A percentile compares a stretch with the other conserved stretches of the same genome.
phyloP scores from a whole-genome alignment of 2,797 vertebrate genomes.

The Muraenolepis orangiensis region DNA sequence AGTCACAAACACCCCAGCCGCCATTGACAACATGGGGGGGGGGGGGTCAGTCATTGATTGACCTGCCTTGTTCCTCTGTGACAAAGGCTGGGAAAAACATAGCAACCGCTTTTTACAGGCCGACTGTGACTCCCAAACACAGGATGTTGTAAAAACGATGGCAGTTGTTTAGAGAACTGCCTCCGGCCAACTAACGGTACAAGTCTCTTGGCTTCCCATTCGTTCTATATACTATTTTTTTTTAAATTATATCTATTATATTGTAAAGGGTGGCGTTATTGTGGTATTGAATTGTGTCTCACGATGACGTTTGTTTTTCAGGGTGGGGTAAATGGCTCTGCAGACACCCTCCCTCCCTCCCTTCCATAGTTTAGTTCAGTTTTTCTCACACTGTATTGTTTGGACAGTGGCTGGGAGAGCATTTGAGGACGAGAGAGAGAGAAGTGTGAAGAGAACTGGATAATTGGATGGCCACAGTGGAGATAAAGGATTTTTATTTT shows the following conservation, averaged over 20 bases:
- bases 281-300: not conserved
- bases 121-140: slow-evolving; percentile 10
- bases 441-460: not conserved
- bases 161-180: not conserved
- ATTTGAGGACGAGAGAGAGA: not conserved
- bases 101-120: slow-evolving; percentile 43
- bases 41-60: slow-evolving; percentile 53
- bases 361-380: not conserved
- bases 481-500: not conserved
- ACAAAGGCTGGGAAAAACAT: slow-evolving; percentile 55
- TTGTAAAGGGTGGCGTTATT: not conserved
- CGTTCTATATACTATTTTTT: not conserved
- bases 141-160: slow-evolving; percentile 4
- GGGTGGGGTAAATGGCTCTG: not conserved
- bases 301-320: not conserved
- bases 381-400: not conserved
- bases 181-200: not conserved
- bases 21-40: slow-evolving; percentile 27
- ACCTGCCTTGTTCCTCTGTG: slow-evolving; percentile 53
- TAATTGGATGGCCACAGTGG: slow-evolving; percentile 3
- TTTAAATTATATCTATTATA: not conserved
- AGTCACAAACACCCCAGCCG: not conserved
- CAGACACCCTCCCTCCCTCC: not conserved
- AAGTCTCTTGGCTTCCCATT: not conserved
- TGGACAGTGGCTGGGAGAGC: not conserved